phyloP scores from a whole-genome alignment of 2,113 vertebrate species.

The Cervus canadensis region DNA sequence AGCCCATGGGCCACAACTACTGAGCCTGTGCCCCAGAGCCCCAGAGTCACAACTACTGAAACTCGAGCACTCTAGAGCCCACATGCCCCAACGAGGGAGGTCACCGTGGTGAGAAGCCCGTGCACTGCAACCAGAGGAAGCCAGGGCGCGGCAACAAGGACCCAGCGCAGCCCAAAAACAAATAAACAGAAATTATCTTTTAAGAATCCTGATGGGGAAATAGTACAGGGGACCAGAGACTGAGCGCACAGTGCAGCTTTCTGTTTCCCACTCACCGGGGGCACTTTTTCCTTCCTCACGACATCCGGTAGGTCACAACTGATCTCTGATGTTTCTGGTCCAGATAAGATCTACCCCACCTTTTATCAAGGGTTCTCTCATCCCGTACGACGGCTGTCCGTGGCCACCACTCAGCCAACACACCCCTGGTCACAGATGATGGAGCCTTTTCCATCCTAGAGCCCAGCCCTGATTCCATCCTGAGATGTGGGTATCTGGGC shows the following conservation, averaged over 20 bases:
- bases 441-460: no score
- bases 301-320: accelerated
- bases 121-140: no score
- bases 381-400: accelerated
- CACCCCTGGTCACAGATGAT: not conserved
- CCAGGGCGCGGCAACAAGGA: not conserved
- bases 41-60: not conserved
- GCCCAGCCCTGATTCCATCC: not conserved
- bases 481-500: not conserved
- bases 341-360: no score
- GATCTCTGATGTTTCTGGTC: not conserved
- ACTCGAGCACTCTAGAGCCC: not conserved
- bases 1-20: not conserved
- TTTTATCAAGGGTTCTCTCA: not conserved
- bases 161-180: not conserved
- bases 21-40: not conserved
- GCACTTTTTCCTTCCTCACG: not conserved
- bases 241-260: accelerated
- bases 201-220: not conserved
- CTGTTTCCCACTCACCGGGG: no score
- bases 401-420: not conserved
- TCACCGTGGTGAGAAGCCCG: accelerated
- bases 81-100: not conserved
- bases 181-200: not conserved
- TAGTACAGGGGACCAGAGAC: not conserved